These are phyloP conservation scores for silkworm (Bombyx mori) DNA, from an alignment of 1,140 invertebrate genomes.

Conservation along the genomic window DNA sequence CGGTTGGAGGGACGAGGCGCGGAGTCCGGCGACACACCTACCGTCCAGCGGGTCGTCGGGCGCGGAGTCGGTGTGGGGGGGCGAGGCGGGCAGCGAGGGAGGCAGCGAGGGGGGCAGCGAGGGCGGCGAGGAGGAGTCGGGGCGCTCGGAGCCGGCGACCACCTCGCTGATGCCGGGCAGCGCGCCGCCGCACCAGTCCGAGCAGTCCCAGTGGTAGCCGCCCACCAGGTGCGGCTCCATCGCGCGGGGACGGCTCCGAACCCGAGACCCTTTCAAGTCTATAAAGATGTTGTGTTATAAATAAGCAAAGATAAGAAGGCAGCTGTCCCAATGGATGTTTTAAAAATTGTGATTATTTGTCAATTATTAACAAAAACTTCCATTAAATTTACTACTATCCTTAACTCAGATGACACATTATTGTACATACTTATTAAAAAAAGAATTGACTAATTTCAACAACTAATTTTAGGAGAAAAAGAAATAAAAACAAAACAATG, in stretches of 20 bases:
- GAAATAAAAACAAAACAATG: too few species aligned
- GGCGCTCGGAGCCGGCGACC: slow-evolving; percentile 90
- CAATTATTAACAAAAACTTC: too few species aligned
- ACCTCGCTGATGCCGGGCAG: slow-evolving; percentile 87
- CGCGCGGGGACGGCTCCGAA: slow-evolving; percentile 22
- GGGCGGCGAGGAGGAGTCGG: slow-evolving; percentile 80
- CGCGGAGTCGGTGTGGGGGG: slow-evolving; percentile 37
- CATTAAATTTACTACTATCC: too few species aligned
- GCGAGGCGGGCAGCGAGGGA: slow-evolving; percentile 14
- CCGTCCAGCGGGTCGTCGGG: slow-evolving; percentile 23
- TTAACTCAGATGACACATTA: too few species aligned
- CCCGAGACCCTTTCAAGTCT: slow-evolving; percentile 51
- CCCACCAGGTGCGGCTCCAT: slow-evolving; percentile 38
- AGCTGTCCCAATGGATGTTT: too few species aligned
- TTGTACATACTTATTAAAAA: too few species aligned
- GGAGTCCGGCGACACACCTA: slow-evolving; percentile 4
- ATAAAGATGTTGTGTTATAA: background rate
- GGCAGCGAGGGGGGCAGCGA: slow-evolving; percentile 7
- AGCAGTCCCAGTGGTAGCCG: slow-evolving; percentile 95
- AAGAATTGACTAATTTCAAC: too few species aligned
- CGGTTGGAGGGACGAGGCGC: slow-evolving; percentile 31
- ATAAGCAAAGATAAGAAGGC: too few species aligned
- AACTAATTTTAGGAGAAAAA: too few species aligned
- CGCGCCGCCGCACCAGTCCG: slow-evolving; percentile 90
- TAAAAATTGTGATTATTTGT: too few species aligned